These are phyloP conservation scores for Eurosta solidaginis DNA, from an alignment of 1,140 invertebrate species.

Conservation along the genomic window DNA sequence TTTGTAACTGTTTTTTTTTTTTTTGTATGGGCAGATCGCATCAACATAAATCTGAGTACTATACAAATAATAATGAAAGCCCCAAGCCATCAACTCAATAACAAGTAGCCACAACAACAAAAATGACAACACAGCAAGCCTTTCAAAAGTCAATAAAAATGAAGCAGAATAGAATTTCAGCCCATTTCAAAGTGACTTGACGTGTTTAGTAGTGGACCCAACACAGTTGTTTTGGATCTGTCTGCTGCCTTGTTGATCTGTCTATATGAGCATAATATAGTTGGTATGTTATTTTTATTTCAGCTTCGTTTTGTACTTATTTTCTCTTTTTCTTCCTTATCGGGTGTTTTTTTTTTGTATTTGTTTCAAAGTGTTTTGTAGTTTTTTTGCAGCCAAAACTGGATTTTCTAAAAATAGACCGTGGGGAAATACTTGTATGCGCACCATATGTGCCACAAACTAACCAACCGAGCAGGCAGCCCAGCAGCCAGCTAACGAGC, in stretches of 20 bases:
- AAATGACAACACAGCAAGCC: not conserved
- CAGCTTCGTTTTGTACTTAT: not conserved
- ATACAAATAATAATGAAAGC: not conserved
- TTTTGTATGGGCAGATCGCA: not conserved
- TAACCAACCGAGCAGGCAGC: not conserved
- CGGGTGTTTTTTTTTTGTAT: not conserved
- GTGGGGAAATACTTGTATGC: conserved; percentile 56
- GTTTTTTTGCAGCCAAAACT: conserved; percentile 43
- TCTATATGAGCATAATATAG: not conserved
- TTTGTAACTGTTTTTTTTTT: not conserved
- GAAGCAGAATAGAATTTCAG: not conserved
- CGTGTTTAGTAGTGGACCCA: not conserved
- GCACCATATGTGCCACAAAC: conserved; percentile 49
- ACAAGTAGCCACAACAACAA: not conserved
- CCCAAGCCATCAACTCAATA: not conserved
- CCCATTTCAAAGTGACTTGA: not conserved
- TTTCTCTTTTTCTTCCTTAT: conserved; percentile 14
- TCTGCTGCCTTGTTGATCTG: not conserved
- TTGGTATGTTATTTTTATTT: not conserved
- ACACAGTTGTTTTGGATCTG: not conserved
- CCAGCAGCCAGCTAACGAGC: not conserved
- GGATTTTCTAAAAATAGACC: conserved; percentile 59
- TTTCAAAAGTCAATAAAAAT: not conserved
- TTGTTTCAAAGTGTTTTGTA: not conserved
- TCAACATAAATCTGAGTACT: not conserved